phyloP scores from a whole-genome alignment of 2,797 vertebrate species.

The Sebastes wilsoni region DNA sequence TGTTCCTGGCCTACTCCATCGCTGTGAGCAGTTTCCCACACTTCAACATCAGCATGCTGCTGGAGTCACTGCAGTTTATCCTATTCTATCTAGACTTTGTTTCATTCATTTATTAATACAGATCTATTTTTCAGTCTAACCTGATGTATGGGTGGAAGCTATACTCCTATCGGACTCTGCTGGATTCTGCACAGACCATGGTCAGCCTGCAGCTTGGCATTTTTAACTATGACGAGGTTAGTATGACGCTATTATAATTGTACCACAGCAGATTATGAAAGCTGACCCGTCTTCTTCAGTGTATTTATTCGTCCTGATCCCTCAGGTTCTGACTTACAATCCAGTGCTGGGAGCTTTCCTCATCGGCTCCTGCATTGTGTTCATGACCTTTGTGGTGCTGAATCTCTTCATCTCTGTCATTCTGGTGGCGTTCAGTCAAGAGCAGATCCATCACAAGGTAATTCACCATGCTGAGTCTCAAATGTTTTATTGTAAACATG shows the following conservation, averaged over 20 bases:
- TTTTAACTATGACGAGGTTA: conserved; percentile 97
- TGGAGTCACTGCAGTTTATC: conserved; percentile 8
- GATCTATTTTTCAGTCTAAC: conserved; percentile 84
- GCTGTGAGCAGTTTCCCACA: conserved; percentile 85
- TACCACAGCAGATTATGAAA: not conserved
- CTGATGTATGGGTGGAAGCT: conserved; percentile 96
- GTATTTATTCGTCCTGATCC: not conserved
- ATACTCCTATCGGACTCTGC: conserved; percentile 91
- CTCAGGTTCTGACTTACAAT: conserved; percentile 92
- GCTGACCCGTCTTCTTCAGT: not conserved
- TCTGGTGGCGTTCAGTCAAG: conserved; percentile 94
- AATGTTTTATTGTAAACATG: not conserved
- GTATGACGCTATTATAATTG: conserved; percentile 1
- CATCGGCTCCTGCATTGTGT: conserved; percentile 95
- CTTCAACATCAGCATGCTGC: conserved; percentile 20
- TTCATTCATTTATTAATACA: conserved; percentile 11
- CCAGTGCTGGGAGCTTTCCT: conserved; percentile 92
- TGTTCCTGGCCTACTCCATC: conserved; percentile 94
- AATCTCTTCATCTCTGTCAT: conserved; percentile 98
- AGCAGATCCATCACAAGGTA: conserved; percentile 92
- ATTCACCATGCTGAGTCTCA: not conserved
- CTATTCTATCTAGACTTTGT: not conserved
- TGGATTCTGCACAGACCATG: conserved; percentile 90
- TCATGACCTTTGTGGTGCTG: conserved; percentile 97
- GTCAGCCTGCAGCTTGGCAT: conserved; percentile 95